Conservation (phyloP, 2,113 vertebrate species). For the Promerops cafer region DNA sequence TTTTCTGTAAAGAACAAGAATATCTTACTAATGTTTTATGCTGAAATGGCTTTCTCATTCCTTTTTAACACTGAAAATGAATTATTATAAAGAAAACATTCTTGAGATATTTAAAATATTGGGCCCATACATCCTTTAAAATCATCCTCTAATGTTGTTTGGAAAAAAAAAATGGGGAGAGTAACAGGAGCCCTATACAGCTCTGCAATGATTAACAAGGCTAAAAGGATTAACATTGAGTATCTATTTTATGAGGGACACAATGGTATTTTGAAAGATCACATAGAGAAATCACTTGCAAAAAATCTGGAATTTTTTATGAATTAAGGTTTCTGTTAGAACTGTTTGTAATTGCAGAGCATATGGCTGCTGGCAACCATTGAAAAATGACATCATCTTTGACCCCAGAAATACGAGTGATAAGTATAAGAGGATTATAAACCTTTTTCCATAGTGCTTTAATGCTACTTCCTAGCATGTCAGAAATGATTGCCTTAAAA, state of each 20-base stretch:
- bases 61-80: not conserved
- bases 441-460: constrained; percentile 24
- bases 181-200: not conserved
- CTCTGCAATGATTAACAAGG: not conserved
- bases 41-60: not conserved
- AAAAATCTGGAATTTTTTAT: not conserved
- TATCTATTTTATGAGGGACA: not conserved
- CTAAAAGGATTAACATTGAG: constrained; percentile 28
- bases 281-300: not conserved
- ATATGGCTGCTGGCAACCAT: constrained; percentile 2
- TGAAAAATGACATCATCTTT: constrained; percentile 55
- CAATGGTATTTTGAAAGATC: constrained; percentile 1
- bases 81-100: not conserved
- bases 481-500: constrained; percentile 52
- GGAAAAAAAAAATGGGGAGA: not conserved
- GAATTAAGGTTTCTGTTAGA: not conserved
- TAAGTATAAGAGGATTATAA: constrained; percentile 56
- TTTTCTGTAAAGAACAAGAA: not conserved
- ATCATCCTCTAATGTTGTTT: not conserved
- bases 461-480: constrained; percentile 41
- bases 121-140: not conserved
- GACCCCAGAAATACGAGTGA: constrained; percentile 2
- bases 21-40: not conserved
- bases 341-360: constrained; percentile 12
- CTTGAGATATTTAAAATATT: not conserved